A percentile compares a stretch with the other conserved stretches of the same genome.
Evolutionary conservation across 92 coral and sea anemone genomes (phyloP).

Genomic region (Porites rus): DNA sequence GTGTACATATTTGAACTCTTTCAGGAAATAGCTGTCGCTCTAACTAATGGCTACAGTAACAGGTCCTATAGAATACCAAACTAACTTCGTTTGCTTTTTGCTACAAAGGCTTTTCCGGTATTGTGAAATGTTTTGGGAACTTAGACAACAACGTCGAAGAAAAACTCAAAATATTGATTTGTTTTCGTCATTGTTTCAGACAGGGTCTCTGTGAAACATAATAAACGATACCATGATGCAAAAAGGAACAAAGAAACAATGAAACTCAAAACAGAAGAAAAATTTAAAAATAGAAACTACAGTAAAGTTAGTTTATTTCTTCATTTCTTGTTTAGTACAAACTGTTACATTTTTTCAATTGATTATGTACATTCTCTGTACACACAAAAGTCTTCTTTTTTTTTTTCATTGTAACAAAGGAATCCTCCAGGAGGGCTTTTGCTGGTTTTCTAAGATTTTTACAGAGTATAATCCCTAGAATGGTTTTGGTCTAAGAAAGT

Average conservation of each 20-base stretch:
- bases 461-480: background rate
- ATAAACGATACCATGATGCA: too few species aligned
- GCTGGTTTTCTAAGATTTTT: background rate
- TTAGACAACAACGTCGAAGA: constrained; percentile 16
- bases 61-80: background rate
- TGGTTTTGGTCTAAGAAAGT: background rate
- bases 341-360: too few species aligned
- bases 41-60: constrained; percentile 17
- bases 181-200: background rate
- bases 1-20: background rate
- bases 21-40: constrained; percentile 8
- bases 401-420: background rate
- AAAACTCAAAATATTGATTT: background rate
- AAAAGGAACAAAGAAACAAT: too few species aligned
- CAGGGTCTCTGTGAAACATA: background rate
- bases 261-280: too few species aligned
- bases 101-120: constrained; percentile 33
- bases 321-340: too few species aligned
- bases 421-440: background rate
- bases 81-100: constrained; percentile 2
- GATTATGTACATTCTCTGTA: too few species aligned
- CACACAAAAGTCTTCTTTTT: background rate
- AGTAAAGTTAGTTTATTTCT: too few species aligned
- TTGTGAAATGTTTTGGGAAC: constrained; percentile 22
- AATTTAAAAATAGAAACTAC: too few species aligned